Evolutionary conservation across 1,140 invertebrate genomes (phyloP).

Genomic region (Drosophila insularis): DNA sequence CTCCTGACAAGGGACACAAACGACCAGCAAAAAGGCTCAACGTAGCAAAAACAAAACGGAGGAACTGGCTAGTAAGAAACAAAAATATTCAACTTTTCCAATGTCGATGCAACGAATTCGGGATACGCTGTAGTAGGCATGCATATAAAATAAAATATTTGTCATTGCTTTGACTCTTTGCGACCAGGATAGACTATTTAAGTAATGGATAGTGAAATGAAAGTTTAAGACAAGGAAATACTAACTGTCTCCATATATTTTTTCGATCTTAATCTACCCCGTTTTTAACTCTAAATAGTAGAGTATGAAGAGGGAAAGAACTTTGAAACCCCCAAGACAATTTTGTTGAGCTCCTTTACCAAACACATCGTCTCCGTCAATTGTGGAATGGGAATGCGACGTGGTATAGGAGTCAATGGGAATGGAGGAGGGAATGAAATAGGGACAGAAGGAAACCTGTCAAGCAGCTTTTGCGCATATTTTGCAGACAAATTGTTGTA

Average conservation of each 20-base stretch:
- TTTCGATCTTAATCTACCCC: background rate
- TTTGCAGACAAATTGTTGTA: slow-evolving; percentile 52
- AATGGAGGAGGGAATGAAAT: background rate
- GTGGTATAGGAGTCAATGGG: slow-evolving; percentile 30
- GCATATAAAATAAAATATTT: no score
- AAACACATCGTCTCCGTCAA: background rate
- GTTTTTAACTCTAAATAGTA: background rate
- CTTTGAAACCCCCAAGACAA: slow-evolving; percentile 64
- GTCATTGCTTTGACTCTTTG: no score
- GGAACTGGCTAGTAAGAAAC: background rate
- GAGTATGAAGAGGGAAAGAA: slow-evolving; percentile 24
- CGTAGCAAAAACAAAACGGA: background rate
- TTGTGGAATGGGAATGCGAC: slow-evolving; percentile 23
- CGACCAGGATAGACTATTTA: no score
- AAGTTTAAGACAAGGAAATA: background rate
- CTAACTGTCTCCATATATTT: background rate
- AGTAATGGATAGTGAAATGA: no score
- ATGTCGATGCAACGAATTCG: no score
- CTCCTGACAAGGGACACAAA: slow-evolving; percentile 45
- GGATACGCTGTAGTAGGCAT: no score
- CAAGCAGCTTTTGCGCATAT: slow-evolving; percentile 65
- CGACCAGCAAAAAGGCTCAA: slow-evolving; percentile 42
- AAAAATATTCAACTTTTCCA: background rate
- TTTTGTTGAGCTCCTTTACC: slow-evolving; percentile 45
- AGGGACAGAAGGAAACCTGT: slow-evolving; percentile 48